Conservation (phyloP, 2,888 invertebrate genomes). For the Willowsia nigromaculata region DNA sequence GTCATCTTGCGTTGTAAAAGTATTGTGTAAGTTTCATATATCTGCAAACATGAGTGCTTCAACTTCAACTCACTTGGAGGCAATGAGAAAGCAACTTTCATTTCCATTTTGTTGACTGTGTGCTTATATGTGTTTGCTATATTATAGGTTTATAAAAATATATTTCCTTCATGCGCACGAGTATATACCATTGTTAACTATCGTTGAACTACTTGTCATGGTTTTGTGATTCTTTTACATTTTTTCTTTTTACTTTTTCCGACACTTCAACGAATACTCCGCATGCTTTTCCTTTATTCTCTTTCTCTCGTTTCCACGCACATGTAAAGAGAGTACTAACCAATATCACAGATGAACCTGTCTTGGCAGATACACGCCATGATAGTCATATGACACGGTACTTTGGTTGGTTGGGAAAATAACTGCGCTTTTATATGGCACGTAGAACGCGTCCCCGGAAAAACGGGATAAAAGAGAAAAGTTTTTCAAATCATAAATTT, state of each 20-base stretch:
- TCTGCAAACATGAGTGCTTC: neutral
- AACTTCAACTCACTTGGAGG: neutral
- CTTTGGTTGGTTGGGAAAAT: constrained; percentile 19
- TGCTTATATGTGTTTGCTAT: neutral
- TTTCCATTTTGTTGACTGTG: constrained; percentile 32
- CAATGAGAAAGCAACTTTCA: constrained; percentile 44
- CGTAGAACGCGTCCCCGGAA: neutral
- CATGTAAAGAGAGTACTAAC: neutral
- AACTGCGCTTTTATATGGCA: neutral
- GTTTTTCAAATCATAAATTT: constrained; percentile 1
- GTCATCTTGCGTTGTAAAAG: neutral
- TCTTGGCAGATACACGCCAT: neutral
- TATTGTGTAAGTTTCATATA: neutral
- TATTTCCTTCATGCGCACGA: neutral
- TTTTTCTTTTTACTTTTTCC: constrained; percentile 2
- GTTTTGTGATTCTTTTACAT: neutral
- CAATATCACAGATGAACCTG: neutral
- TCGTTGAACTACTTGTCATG: neutral
- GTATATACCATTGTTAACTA: neutral
- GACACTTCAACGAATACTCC: constrained; percentile 24
- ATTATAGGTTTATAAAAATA: neutral
- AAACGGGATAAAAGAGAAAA: neutral
- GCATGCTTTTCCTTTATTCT: neutral
- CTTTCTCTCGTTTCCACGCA: neutral
- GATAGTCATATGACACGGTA: neutral